Conservation (phyloP, 2,888 invertebrate genomes). For the Rhagonycha fulva region DNA sequence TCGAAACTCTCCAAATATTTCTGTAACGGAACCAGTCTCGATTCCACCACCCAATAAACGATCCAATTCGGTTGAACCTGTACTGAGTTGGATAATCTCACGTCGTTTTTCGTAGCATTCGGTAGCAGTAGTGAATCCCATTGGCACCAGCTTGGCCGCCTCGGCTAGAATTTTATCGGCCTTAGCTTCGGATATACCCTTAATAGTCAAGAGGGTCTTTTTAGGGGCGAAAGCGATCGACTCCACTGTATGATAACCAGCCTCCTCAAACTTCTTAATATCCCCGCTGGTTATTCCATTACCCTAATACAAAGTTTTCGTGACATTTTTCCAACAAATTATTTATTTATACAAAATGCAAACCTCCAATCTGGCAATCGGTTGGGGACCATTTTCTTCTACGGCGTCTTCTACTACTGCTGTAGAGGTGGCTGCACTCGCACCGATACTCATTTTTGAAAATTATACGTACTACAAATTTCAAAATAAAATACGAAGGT, state of each 20-base stretch:
- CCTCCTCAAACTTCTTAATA: slow-evolving; percentile 90
- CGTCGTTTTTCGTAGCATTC: slow-evolving; percentile 94
- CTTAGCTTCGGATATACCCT: slow-evolving; percentile 97
- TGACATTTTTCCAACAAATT: slow-evolving; percentile 17
- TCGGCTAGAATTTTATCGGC: slow-evolving; percentile 92
- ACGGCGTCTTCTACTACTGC: slow-evolving; percentile 59
- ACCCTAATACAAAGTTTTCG: slow-evolving; percentile 62
- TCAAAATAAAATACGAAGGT: background rate
- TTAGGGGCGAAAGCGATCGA: slow-evolving; percentile 94
- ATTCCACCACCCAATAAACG: slow-evolving; percentile 92
- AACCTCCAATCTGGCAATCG: slow-evolving; percentile 75
- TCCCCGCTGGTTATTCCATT: slow-evolving; percentile 90
- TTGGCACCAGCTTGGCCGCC: slow-evolving; percentile 90
- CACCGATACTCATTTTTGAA: slow-evolving; percentile 43
- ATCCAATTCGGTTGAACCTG: slow-evolving; percentile 93
- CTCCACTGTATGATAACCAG: slow-evolving; percentile 94
- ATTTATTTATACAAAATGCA: slow-evolving; percentile 13
- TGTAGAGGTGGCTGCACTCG: slow-evolving; percentile 61
- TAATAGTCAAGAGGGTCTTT: slow-evolving; percentile 83
- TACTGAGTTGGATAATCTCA: slow-evolving; percentile 93
- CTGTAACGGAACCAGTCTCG: slow-evolving; percentile 98
- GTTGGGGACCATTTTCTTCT: slow-evolving; percentile 73
- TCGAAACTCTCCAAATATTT: slow-evolving; percentile 97
- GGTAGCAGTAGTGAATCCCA: slow-evolving; percentile 98
- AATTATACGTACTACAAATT: background rate